Evolutionary conservation across 2,113 vertebrate species (phyloP).

Genomic region (Rhinolophus ferrumequinum): DNA sequence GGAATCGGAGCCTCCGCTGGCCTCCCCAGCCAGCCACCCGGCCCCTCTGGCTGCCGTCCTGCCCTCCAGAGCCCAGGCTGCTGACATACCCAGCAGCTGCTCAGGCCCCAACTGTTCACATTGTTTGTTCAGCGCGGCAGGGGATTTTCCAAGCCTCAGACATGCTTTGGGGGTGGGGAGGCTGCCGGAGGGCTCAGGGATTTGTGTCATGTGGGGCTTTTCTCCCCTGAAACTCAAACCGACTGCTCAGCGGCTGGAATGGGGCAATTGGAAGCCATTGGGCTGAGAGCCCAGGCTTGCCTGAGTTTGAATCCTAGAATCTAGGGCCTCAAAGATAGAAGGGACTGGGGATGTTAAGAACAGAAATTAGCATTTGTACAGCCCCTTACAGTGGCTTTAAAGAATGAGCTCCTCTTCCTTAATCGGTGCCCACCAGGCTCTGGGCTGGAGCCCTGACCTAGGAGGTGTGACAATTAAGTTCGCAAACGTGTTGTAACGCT

Average conservation of each 20-base stretch:
- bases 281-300: conserved; percentile 39
- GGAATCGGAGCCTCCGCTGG: conserved; percentile 66
- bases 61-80: conserved; percentile 62
- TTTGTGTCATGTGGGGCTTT: conserved; percentile 58
- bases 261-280: conserved; percentile 25
- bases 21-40: conserved; percentile 45
- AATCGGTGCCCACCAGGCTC: neutral
- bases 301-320: conserved; percentile 1
- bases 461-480: too few species aligned
- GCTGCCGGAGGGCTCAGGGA: conserved; percentile 45
- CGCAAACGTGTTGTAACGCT: too few species aligned
- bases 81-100: conserved; percentile 81
- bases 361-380: neutral
- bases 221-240: conserved; percentile 68
- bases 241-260: neutral
- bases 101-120: conserved; percentile 77
- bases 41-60: conserved; percentile 68
- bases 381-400: neutral
- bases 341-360: neutral
- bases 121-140: conserved; percentile 76
- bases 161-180: conserved; percentile 51
- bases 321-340: neutral
- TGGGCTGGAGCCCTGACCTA: neutral
- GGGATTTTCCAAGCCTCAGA: conserved; percentile 80
- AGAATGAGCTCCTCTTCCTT: neutral